These are phyloP conservation scores for Prionace glauca DNA, from an alignment of 2,797 vertebrate genomes.

Conservation along the genomic window DNA sequence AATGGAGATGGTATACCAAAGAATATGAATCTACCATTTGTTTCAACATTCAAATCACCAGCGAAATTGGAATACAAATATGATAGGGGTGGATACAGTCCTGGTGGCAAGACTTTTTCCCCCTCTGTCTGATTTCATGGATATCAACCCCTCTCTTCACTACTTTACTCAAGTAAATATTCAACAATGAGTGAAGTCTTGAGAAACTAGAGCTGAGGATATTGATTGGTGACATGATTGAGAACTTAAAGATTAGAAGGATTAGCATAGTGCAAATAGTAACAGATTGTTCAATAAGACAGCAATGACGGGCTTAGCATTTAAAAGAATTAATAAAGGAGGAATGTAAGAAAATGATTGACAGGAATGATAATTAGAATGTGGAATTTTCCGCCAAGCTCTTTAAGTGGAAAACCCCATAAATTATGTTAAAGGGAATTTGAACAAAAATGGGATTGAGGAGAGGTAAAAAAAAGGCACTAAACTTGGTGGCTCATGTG, in stretches of 20 bases:
- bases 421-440: not conserved
- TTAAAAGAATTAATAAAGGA: not conserved
- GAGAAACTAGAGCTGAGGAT: not conserved
- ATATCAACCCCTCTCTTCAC: not conserved
- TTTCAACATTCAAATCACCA: not conserved
- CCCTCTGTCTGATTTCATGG: not conserved
- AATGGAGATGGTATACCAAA: not conserved
- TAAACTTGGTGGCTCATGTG: not conserved
- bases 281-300: not conserved
- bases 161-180: not conserved
- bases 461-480: no score
- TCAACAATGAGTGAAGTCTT: not conserved
- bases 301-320: not conserved
- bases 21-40: not conserved
- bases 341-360: not conserved
- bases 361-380: not conserved
- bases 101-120: not conserved
- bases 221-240: not conserved
- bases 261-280: not conserved
- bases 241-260: conserved; percentile 3
- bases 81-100: not conserved
- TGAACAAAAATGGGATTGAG: not conserved
- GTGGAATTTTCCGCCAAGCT: not conserved
- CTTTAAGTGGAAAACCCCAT: not conserved
- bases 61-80: not conserved